A percentile compares a stretch with the other conserved stretches of the same genome.
Conservation (phyloP, 2,113 vertebrate species). For the Cathartes aura region DNA sequence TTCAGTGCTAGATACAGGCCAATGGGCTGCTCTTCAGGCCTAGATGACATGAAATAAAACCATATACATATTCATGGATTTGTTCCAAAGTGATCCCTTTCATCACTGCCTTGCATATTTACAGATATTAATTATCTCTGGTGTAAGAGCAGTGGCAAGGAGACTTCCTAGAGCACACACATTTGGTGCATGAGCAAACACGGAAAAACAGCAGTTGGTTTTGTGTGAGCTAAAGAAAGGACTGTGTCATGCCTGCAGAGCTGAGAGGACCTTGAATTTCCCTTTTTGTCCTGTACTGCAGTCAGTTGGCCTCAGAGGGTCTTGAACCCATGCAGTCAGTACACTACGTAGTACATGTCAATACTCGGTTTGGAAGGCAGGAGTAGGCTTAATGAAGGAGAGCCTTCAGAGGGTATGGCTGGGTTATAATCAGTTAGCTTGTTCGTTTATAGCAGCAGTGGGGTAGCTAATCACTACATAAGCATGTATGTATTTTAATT, state of each 20-base stretch:
- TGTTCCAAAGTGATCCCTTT: neutral
- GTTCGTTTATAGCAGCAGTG: neutral
- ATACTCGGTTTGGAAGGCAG: neutral
- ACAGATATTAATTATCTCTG: neutral
- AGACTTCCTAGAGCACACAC: neutral
- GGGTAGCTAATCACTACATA: neutral
- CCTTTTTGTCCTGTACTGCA: neutral
- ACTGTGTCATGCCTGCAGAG: neutral
- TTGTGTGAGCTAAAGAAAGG: neutral
- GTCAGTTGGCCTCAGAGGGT: neutral
- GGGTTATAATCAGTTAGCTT: neutral
- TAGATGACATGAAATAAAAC: neutral
- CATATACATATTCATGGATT: neutral
- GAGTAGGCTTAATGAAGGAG: neutral
- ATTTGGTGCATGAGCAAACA: rapidly evolving
- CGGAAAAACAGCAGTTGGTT: neutral
- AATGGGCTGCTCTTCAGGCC: neutral
- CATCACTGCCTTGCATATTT: neutral
- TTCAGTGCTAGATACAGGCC: neutral
- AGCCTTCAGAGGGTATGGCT: neutral
- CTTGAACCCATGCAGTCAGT: neutral
- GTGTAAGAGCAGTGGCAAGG: neutral
- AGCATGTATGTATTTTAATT: neutral
- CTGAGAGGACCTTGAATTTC: neutral
- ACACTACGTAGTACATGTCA: neutral